Conservation (phyloP, 2,888 invertebrate genomes). For the Scaptomyza polygonia region DNA sequence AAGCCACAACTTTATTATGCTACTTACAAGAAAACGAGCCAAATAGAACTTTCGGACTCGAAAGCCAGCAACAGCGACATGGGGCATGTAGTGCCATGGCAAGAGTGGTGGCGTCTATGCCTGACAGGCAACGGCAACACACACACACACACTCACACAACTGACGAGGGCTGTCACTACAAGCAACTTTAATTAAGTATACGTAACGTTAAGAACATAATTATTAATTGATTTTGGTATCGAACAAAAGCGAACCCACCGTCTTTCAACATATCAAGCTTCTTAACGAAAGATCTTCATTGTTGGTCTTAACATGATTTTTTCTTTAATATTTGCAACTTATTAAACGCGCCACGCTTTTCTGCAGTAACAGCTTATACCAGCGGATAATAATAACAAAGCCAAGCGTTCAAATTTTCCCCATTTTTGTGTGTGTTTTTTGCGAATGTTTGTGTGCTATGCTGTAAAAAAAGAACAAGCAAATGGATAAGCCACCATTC, state of each 20-base stretch:
- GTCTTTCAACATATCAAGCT: not conserved
- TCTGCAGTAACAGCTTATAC: constrained; percentile 32
- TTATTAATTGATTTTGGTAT: no score
- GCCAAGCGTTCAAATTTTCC: constrained; percentile 24
- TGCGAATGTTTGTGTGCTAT: constrained; percentile 1
- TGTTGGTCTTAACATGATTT: no score
- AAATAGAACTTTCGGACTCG: constrained; percentile 36
- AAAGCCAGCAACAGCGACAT: constrained; percentile 6
- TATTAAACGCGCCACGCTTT: constrained; percentile 22
- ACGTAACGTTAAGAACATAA: no score
- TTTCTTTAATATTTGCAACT: not conserved
- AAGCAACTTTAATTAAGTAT: constrained; percentile 1
- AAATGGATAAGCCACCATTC: constrained; percentile 28
- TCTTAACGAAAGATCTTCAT: no score
- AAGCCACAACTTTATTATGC: constrained; percentile 45
- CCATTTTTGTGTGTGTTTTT: constrained; percentile 19
- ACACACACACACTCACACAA: constrained; percentile 13
- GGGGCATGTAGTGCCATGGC: not conserved
- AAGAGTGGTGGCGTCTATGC: constrained; percentile 26
- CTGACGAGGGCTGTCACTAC: constrained; percentile 10
- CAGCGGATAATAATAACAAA: constrained; percentile 42
- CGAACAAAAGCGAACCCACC: no score
- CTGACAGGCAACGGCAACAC: constrained; percentile 34
- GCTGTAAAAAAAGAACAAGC: constrained; percentile 1
- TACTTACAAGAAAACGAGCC: constrained; percentile 28